Conservation (phyloP, 2,888 invertebrate species). For the Ophonus ardosiacus region DNA sequence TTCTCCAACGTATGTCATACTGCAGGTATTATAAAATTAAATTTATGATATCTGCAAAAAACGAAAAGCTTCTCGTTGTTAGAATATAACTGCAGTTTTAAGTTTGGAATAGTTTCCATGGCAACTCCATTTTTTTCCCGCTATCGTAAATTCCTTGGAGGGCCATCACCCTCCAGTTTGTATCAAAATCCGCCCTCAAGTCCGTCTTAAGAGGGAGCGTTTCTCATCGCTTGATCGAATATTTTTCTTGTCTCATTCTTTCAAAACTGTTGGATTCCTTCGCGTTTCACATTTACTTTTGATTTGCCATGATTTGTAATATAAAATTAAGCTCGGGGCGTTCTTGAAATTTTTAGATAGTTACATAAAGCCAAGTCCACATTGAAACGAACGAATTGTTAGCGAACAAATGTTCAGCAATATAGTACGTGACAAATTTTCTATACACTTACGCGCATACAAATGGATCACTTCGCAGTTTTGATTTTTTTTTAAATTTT, state of each 20-base stretch:
- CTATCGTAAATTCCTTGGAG: constrained; percentile 9
- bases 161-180: not conserved
- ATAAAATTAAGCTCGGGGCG: not conserved
- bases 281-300: constrained; percentile 13
- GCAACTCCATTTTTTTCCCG: not conserved
- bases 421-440: too few relatives aligned
- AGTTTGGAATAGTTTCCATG: constrained; percentile 1
- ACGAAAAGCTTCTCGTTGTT: not conserved
- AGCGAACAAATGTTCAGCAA: too few relatives aligned
- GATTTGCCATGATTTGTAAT: constrained; percentile 17
- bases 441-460: too few relatives aligned
- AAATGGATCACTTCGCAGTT: too few relatives aligned
- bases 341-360: not conserved
- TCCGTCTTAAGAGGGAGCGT: not conserved
- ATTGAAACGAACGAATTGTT: too few relatives aligned
- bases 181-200: not conserved
- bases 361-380: too few relatives aligned
- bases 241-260: constrained; percentile 40
- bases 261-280: not conserved
- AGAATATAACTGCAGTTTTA: not conserved
- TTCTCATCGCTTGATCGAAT: constrained; percentile 55
- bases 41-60: not conserved
- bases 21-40: not conserved
- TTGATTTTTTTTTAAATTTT: too few relatives aligned
- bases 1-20: not conserved